A percentile compares a stretch with the other conserved stretches of the same genome.
Evolutionary conservation across 2,113 vertebrate genomes (phyloP).

Genomic region (Onychostoma macrolepis): DNA sequence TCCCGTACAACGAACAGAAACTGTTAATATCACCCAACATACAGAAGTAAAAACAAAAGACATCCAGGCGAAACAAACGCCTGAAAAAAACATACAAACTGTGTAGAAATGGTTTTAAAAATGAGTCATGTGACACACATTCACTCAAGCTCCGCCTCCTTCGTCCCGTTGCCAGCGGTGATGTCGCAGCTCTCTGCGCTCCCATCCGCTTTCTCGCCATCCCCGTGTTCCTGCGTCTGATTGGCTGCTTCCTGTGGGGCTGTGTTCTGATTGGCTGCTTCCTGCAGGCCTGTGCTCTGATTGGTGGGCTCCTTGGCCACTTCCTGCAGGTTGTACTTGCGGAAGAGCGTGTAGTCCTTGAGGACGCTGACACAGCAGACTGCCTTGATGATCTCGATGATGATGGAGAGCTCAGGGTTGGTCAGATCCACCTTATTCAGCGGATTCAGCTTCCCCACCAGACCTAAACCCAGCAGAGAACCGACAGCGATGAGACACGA

Average conservation of each 20-base stretch:
- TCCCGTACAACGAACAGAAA: background rate
- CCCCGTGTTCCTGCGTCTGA: constrained; percentile 20
- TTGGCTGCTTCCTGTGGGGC: background rate
- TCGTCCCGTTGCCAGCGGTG: background rate
- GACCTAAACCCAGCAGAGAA: constrained; percentile 67
- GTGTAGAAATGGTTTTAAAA: background rate
- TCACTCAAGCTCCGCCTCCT: constrained; percentile 22
- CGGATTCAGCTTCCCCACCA: constrained; percentile 88
- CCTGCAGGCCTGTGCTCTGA: background rate
- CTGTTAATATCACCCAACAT: background rate
- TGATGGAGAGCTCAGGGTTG: constrained; percentile 88
- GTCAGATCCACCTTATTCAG: constrained; percentile 94
- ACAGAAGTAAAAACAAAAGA: background rate
- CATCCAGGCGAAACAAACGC: background rate
- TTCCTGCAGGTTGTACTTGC: constrained; percentile 96
- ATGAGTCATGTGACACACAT: background rate
- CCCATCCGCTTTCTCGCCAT: background rate
- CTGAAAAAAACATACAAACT: background rate
- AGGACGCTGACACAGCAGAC: constrained; percentile 95
- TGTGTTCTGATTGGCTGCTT: constrained; percentile 21
- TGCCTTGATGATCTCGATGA: constrained; percentile 93
- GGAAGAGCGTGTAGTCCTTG: constrained; percentile 87
- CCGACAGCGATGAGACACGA: background rate
- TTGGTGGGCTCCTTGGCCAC: constrained; percentile 68
- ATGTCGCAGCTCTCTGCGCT: background rate